Conservation (phyloP, 2,797 vertebrate genomes). For the Champsocephalus gunnari region DNA sequence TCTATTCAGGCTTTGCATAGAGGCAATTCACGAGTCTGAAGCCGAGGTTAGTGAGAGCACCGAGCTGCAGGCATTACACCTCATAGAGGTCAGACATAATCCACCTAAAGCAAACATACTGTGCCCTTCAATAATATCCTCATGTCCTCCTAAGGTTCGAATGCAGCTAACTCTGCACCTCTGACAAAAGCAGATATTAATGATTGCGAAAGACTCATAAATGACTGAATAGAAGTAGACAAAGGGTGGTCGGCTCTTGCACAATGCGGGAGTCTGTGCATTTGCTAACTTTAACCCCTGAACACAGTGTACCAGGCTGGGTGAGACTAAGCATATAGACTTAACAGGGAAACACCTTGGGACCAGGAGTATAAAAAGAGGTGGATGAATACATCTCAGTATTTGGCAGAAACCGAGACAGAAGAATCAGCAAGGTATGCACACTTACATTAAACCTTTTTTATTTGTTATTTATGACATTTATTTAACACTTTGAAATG, state of each 20-base stretch:
- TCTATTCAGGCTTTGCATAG: constrained; percentile 5
- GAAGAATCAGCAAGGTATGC: constrained; percentile 67
- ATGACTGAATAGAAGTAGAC: constrained; percentile 28
- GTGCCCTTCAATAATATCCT: constrained; percentile 24
- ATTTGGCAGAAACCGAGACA: constrained; percentile 18
- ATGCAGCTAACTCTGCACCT: constrained; percentile 25
- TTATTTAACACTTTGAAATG: not conserved
- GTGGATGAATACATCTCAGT: constrained; percentile 29
- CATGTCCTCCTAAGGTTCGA: not conserved
- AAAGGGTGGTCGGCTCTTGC: constrained; percentile 61
- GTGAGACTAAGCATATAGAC: constrained; percentile 55
- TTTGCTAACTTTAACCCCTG: constrained; percentile 53
- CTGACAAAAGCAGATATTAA: constrained; percentile 31
- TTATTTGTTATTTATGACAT: not conserved
- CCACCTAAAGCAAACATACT: constrained; percentile 44
- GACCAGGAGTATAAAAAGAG: constrained; percentile 63
- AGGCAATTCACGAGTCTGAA: not conserved
- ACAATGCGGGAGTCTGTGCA: constrained; percentile 46
- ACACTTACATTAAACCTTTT: not conserved
- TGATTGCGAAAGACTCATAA: constrained; percentile 44
- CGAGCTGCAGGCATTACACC: constrained; percentile 17
- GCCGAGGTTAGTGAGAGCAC: not conserved
- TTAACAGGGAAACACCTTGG: constrained; percentile 34
- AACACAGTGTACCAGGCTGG: constrained; percentile 46
- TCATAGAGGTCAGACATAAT: constrained; percentile 9